Evolutionary conservation across 2,113 vertebrate genomes (phyloP).

Genomic region (Rhegmatorhina hoffmannsi): DNA sequence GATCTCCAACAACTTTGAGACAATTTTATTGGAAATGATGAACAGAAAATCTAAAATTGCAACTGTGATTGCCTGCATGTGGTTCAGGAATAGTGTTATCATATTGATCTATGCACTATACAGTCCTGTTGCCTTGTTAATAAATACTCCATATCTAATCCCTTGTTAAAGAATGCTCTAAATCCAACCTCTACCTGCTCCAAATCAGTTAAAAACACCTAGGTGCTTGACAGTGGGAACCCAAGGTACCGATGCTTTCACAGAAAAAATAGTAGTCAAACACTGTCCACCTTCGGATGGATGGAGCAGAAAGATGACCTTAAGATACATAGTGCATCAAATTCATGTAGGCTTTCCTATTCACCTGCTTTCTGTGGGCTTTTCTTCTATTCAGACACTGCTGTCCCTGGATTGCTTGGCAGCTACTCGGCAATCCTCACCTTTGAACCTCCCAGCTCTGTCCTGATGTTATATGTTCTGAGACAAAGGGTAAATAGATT

Average conservation of each 20-base stretch:
- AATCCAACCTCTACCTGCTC: background rate
- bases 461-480: background rate
- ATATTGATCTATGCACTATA: background rate
- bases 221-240: background rate
- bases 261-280: background rate
- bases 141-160: background rate
- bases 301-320: background rate
- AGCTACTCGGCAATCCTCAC: background rate
- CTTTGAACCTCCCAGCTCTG: background rate
- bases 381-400: background rate
- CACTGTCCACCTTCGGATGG: background rate
- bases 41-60: background rate
- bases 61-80: background rate
- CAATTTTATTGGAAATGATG: background rate
- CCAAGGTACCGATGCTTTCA: background rate
- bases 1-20: background rate
- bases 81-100: background rate
- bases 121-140: background rate
- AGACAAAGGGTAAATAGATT: background rate
- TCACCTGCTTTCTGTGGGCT: background rate
- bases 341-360: background rate
- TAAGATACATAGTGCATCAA: accelerated
- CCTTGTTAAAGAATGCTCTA: background rate
- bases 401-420: background rate
- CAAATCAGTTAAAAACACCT: background rate